A percentile compares a stretch with the other conserved stretches of the same genome.
These are phyloP conservation scores for Prionace glauca DNA, from an alignment of 2,797 vertebrate species.

Conservation along the genomic window DNA sequence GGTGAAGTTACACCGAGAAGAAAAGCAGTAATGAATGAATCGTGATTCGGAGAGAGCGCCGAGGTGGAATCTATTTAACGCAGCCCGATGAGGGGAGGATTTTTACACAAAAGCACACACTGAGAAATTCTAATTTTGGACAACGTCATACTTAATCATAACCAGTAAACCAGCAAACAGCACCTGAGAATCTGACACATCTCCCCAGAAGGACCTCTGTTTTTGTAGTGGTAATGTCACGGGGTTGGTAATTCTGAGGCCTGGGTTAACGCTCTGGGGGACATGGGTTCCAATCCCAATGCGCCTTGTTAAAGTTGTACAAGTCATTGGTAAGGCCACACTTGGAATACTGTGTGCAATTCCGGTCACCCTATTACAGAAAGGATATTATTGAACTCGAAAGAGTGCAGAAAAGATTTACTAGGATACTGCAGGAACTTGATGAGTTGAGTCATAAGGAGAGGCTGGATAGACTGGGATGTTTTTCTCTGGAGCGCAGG, in stretches of 20 bases:
- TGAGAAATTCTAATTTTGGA: conserved; percentile 2
- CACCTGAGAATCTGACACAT: not conserved
- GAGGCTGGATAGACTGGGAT: too few species aligned
- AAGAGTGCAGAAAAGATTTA: too few species aligned
- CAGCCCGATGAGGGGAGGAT: not conserved
- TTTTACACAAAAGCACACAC: not conserved
- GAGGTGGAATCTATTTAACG: not conserved
- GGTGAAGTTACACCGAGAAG: not conserved
- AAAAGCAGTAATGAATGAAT: not conserved
- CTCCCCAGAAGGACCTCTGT: not conserved
- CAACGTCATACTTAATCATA: not conserved
- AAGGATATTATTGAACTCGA: too few species aligned
- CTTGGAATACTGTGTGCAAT: too few species aligned
- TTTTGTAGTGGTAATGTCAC: too few species aligned
- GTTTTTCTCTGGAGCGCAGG: too few species aligned
- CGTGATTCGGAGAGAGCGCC: not conserved
- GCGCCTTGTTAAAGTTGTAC: too few species aligned
- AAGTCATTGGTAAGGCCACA: too few species aligned
- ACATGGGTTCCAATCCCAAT: too few species aligned
- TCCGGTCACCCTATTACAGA: too few species aligned
- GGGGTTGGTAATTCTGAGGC: not conserved
- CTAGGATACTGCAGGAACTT: too few species aligned
- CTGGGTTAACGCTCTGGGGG: not conserved
- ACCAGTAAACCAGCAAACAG: not conserved
- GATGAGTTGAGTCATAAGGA: too few species aligned